Conservation (phyloP, 2,888 invertebrate species). For the Eulithis testata region DNA sequence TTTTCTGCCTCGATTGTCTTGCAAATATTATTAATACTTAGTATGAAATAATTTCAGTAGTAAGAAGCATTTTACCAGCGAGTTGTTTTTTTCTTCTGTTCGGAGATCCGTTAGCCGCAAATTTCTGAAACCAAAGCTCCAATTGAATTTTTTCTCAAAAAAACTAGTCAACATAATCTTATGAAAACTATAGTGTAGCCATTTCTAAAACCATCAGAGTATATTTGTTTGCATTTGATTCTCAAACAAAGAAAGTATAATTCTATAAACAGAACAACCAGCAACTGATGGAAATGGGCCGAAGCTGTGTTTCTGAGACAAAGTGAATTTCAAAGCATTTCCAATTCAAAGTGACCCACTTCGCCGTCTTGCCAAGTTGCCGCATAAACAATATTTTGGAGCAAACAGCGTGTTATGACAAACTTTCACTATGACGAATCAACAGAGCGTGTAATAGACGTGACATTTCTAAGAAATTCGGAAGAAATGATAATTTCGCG, state of each 20-base stretch:
- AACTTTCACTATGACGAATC: constrained; percentile 57
- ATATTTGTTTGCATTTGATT: neutral
- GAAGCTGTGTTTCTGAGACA: constrained; percentile 5
- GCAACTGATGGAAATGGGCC: neutral
- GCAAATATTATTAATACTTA: too few species aligned
- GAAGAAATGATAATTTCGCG: constrained; percentile 51
- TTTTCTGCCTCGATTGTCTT: too few species aligned
- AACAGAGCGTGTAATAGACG: constrained; percentile 58
- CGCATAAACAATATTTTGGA: constrained; percentile 39
- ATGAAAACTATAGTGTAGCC: too few species aligned
- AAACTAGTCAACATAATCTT: too few species aligned
- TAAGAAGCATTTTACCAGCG: too few species aligned
- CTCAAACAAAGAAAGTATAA: neutral
- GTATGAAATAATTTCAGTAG: too few species aligned
- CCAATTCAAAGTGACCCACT: constrained; percentile 31
- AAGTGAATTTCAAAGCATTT: constrained; percentile 14
- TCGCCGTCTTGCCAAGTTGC: constrained; percentile 24
- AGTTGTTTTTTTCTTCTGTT: too few species aligned
- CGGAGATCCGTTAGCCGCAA: too few species aligned
- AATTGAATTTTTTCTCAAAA: too few species aligned
- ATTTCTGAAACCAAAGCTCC: too few species aligned
- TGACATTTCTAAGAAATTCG: constrained; percentile 64
- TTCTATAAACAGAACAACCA: neutral
- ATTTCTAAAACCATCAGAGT: too few species aligned
- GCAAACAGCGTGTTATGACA: constrained; percentile 46